These are phyloP conservation scores for Mohoua ochrocephala DNA, from an alignment of 2,113 vertebrate genomes.

Conservation along the genomic window DNA sequence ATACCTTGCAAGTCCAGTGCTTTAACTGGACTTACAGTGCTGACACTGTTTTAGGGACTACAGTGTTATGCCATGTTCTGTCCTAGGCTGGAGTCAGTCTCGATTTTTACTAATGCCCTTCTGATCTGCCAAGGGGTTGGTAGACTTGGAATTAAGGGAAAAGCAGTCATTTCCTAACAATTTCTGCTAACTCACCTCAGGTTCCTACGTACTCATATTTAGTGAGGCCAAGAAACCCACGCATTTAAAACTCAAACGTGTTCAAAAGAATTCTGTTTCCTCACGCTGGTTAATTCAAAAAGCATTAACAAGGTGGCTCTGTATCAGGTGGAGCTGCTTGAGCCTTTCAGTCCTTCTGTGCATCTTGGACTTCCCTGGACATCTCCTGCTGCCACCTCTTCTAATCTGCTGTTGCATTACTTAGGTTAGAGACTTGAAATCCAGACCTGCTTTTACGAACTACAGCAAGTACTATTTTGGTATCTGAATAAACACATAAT, in stretches of 20 bases:
- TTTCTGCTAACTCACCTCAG: neutral
- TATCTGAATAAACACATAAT: neutral
- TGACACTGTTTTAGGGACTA: neutral
- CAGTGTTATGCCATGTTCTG: neutral
- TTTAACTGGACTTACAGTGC: neutral
- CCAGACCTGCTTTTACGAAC: neutral
- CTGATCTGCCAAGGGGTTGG: neutral
- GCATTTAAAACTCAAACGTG: neutral
- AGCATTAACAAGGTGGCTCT: neutral
- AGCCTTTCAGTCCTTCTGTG: neutral
- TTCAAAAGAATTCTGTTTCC: neutral
- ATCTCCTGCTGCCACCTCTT: neutral
- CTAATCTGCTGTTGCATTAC: neutral
- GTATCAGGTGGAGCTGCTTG: neutral
- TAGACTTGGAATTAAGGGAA: neutral
- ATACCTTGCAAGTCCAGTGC: neutral
- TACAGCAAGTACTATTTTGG: neutral
- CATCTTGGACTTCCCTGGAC: neutral
- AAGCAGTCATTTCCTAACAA: neutral
- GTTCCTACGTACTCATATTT: neutral
- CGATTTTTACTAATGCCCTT: neutral
- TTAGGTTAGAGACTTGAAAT: neutral
- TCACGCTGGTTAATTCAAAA: neutral
- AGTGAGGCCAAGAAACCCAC: neutral
- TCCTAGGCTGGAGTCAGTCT: neutral